These are phyloP conservation scores for Dipodomys spectabilis DNA, from an alignment of 2,113 vertebrate genomes.

Conservation along the genomic window DNA sequence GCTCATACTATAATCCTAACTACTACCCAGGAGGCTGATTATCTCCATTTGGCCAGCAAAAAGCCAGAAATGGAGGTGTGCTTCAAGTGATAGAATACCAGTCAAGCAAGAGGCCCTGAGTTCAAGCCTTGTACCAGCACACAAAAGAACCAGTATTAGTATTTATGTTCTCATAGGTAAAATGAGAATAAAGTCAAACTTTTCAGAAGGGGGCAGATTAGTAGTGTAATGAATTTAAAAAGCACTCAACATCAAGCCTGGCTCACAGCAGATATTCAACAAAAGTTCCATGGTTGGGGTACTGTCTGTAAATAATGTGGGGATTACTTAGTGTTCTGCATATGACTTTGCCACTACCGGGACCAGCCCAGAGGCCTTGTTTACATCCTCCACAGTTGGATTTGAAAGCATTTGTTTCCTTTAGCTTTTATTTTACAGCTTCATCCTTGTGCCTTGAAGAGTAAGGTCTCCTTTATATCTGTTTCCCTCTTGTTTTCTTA, in stretches of 20 bases:
- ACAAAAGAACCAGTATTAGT: neutral
- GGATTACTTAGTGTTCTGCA: neutral
- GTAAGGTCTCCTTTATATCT: neutral
- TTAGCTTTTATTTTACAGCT: conserved; percentile 12
- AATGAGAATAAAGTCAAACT: conserved; percentile 23
- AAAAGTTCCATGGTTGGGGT: neutral
- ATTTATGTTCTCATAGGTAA: neutral
- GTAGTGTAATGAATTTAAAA: neutral
- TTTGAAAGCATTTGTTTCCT: conserved; percentile 1
- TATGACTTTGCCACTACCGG: neutral
- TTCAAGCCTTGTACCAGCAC: too few species aligned
- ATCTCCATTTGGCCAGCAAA: too few species aligned
- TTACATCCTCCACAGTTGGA: neutral
- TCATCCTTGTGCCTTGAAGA: neutral
- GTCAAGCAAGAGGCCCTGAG: too few species aligned
- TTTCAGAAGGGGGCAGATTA: neutral
- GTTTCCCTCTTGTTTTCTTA: neutral
- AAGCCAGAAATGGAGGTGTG: too few species aligned
- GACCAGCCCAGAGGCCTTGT: neutral
- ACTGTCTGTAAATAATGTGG: neutral
- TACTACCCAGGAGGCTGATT: too few species aligned
- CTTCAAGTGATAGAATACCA: too few species aligned
- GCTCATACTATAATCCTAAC: too few species aligned
- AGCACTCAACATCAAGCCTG: neutral
- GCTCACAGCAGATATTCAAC: neutral